Evolutionary conservation across 1,140 invertebrate genomes (phyloP), one percentile per base, ranked within the genome.

Genomic region (Sminthurides bifidus): DNA sequence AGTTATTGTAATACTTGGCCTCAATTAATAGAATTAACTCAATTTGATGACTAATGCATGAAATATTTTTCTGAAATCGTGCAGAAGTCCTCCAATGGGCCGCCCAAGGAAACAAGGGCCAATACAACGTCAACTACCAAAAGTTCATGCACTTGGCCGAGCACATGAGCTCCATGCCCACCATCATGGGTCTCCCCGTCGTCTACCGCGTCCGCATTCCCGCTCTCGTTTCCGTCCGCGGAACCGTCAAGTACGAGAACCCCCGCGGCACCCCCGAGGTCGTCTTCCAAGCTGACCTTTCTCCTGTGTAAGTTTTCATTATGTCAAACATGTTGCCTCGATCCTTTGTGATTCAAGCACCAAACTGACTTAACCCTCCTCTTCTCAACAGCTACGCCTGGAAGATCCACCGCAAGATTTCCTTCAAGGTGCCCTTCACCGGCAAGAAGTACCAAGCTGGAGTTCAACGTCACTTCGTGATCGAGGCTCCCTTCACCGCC

Each of bases 361-460:
- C 1, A 52, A 2, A 19, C 24, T 24, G 17, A 2, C 10, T 45
- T 52, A 3, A 1, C 15, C 15, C 3, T 15, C 27, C 37, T 45
- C 46, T 52, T 24, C 41, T 23, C 19, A 3, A 12, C 15, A 59
- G 52, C 29, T 61, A 59, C 33, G 51, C 59, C 17, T 59, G 54
- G 54, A 61, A 61, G 29, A 56, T 48, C 37, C 59, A 61, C 43
- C 31, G 44, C 19, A 56, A 55, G 38, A n/a, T 65, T 24, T 15
- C 57, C 46, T 31, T 65, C 52, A 65, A 65, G 46, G 50, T 55
- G 44, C 59, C 63, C 43, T 65, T 48, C 54, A 33, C 43, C 10
- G 50, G 54, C 24, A 59, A 59, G 56, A 54, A 60, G 41, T 57
- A 59, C 43, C 52, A 61, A 45, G 31, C 53, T 41, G 63, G 63